Percentiles rank a stretch among this genome's conserved stretches.
These are phyloP conservation scores for Sarotherodon lohbergeri DNA, from an alignment of 2,113 vertebrate genomes.

Conservation along the genomic window DNA sequence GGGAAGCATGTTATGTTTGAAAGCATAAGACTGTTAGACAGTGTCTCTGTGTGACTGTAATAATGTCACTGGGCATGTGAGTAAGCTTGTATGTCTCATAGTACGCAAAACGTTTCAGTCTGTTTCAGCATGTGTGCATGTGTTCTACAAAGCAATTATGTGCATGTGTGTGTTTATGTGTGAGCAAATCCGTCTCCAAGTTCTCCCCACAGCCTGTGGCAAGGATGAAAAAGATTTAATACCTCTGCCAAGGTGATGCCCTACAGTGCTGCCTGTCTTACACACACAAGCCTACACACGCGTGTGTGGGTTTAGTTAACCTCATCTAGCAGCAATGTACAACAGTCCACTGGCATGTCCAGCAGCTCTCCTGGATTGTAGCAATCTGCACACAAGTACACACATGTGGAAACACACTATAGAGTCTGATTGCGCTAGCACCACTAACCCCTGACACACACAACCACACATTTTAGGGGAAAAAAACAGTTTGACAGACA, in stretches of 20 bases:
- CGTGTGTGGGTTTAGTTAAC: slow-evolving; percentile 30
- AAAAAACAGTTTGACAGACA: neutral
- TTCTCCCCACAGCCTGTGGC: slow-evolving; percentile 36
- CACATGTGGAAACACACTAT: neutral
- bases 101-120: slow-evolving; percentile 22
- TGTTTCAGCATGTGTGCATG: slow-evolving; percentile 1
- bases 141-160: neutral
- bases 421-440: neutral
- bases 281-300: neutral
- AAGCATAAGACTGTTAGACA: slow-evolving; percentile 34
- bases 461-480: neutral
- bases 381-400: neutral
- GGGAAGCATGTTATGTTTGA: slow-evolving; percentile 30
- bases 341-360: slow-evolving; percentile 22
- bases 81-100: neutral
- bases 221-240: slow-evolving; percentile 66
- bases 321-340: slow-evolving; percentile 29
- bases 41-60: neutral
- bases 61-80: slow-evolving; percentile 2
- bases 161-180: neutral
- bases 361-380: neutral
- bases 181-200: slow-evolving; percentile 32
- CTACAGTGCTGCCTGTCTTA: slow-evolving; percentile 45
- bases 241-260: slow-evolving; percentile 65
- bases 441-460: neutral